Evolutionary conservation across 2,888 invertebrate species (phyloP), one percentile per base, ranked within the genome.

Genomic region (Vesta saturnalis): DNA sequence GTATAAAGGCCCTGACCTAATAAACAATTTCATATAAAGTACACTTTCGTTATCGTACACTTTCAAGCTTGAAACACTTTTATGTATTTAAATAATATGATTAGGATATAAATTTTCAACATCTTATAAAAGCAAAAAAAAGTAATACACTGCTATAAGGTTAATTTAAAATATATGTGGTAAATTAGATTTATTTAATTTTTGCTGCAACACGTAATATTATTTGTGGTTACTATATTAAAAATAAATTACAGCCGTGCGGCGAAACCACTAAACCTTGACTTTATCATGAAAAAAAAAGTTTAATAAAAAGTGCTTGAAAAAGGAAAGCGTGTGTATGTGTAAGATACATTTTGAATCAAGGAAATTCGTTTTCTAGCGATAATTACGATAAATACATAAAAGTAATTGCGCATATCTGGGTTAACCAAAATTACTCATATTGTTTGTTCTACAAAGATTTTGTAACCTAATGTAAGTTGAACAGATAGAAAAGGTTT

Each of bases 341-440:
- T 35, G 30, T 18, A 58, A 35, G 19, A 54, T 54, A 19, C 19
- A n/a, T 54, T 43, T 39, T 30, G 23, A 64, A 59, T 39, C 59
- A 60, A 60, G 60, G 43, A 60, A 66, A 66, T 62, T 61, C 49
- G 67, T 56, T 54, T 67, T 54, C 59, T 56, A 66, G 64, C 63
- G 60, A 67, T 73, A 72, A 73, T 73, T 72, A 62, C 69, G 19
- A 60, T 68, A 70, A 65, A 70, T 69, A 69, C 69, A 71, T 68
- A 62, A 69, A 62, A 62, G 71, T 73, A 73, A 73, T 73, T 73
- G 66, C 67, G 67, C 70, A 70, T 72, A 73, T 67, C 72, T 73
- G 52, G 73, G 73, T 73, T 73, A 73, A 72, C 72, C 71, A 59
- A 73, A 73, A 73, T 73, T 68, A 71, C 72, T 72, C 67, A 67